These are phyloP conservation scores for Lamellibrachia columna DNA, from an alignment of 2,888 invertebrate species.

Conservation along the genomic window DNA sequence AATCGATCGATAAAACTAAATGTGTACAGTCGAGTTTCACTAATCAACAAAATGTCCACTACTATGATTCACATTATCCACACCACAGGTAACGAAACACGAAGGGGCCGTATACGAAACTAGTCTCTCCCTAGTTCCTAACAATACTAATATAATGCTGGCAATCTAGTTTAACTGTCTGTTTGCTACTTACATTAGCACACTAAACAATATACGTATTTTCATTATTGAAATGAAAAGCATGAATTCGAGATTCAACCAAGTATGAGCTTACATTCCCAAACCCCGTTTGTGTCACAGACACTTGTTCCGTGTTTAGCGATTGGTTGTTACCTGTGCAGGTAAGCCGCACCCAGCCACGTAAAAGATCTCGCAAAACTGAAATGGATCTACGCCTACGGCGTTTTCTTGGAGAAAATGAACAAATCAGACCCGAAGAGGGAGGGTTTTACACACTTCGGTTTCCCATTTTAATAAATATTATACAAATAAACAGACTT, in stretches of 20 bases:
- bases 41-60: conserved; percentile 7
- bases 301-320: background rate
- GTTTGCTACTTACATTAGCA: background rate
- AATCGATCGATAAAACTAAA: conserved; percentile 21
- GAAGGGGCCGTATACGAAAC: conserved; percentile 4
- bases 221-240: background rate
- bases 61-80: conserved; percentile 4
- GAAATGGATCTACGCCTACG: background rate
- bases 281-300: conserved; percentile 4
- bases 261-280: background rate
- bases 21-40: conserved; percentile 20
- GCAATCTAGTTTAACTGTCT: background rate
- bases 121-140: background rate
- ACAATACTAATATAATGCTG: background rate
- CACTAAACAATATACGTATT: background rate
- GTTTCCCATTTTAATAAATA: background rate
- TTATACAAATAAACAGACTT: background rate
- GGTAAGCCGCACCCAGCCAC: conserved; percentile 16
- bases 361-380: background rate
- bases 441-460: background rate
- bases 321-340: conserved; percentile 16
- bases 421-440: background rate
- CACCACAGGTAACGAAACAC: background rate
- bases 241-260: background rate
- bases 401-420: background rate